Base-by-base conservation (phyloP, 2,797 vertebrate species). In the Oceanodroma leucorhoa region DNA sequence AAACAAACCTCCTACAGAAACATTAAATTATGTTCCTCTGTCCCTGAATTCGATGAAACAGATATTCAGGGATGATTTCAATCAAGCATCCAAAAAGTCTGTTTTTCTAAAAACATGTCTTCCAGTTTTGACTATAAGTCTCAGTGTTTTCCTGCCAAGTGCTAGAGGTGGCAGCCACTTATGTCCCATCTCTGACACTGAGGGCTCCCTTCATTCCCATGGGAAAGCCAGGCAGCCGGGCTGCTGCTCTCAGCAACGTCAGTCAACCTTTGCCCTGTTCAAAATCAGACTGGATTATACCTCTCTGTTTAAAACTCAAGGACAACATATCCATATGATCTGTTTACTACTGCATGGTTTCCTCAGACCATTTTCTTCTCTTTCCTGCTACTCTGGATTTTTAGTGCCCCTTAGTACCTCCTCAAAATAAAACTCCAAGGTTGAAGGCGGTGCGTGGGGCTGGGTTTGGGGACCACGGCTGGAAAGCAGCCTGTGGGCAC, bases 181-280 rank as follows among this genome's bases (percentile, higher is more conserved):
- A 4, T 19, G 7, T 32, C 20, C 26, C 27, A 8, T 6, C 57
- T 27, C 53, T 10, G 4, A 27, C 61, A 13, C 30, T 0, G 6
- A 4, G 40, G 30, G 10, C n/a, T 21, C 10, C 45, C 57, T 20
- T 4, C 36, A 17, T 26, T 19, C 54, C 83, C 65, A 5, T 0
- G 24, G 79, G 48, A n/a, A n/a, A 15, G 6, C 19, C 45, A 53
- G 27, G 23, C 19, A 60, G 24, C 2, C 2, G 4, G 45, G 29
- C 40, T 53, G 50, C 46, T 36, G 62, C 40, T 29, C 36, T 8
- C 48, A 14, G n/a, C 5, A 3, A 10, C 4, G 2, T 55, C 30
- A 34, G 76, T 3, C 38, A 38, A 30, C 4, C 1, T 9, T 24
- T 17, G 32, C 21, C 19, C 45, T 6, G 0, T 6, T 43, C n/a